Evolutionary conservation across 2,888 invertebrate genomes (phyloP).

Genomic region (Plusia festucae): DNA sequence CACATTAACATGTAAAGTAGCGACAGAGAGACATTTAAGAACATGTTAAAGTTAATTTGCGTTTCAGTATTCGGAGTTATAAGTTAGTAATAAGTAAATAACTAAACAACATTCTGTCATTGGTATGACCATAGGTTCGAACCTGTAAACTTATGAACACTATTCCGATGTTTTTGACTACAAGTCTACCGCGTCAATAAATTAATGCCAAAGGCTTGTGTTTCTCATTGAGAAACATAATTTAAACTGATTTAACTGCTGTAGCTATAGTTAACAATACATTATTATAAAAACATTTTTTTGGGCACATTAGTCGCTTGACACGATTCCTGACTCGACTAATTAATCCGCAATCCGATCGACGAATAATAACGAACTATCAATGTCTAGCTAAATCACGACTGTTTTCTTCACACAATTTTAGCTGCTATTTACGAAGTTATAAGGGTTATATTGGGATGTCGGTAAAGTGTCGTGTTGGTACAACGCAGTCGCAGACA

Average conservation of each 20-base stretch:
- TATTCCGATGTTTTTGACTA: too few relatives aligned
- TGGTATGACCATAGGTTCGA: too few relatives aligned
- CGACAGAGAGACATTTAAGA: too few relatives aligned
- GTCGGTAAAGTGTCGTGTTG: slow-evolving; percentile 62
- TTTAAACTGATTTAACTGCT: background rate
- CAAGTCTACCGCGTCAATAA: too few relatives aligned
- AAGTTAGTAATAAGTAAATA: too few relatives aligned
- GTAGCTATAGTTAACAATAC: background rate
- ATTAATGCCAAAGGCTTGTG: too few relatives aligned
- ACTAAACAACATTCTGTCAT: too few relatives aligned
- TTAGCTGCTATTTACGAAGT: slow-evolving; percentile 18
- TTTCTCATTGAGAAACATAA: background rate
- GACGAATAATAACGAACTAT: slow-evolving; percentile 57
- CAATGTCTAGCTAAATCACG: slow-evolving; percentile 56
- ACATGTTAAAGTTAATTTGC: too few relatives aligned
- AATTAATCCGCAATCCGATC: slow-evolving; percentile 46
- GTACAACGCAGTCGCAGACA: slow-evolving; percentile 71
- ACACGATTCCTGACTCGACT: slow-evolving; percentile 19
- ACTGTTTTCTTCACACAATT: slow-evolving; percentile 29
- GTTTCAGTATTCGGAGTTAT: too few relatives aligned
- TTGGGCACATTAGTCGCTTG: background rate
- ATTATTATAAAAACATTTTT: slow-evolving; percentile 1
- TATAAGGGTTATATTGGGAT: slow-evolving; percentile 57
- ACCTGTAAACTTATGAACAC: background rate
- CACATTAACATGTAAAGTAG: too few relatives aligned